A percentile compares a stretch with the other conserved stretches of the same genome.
Evolutionary conservation across 2,113 vertebrate species (phyloP).

Genomic region (Octodon degus): DNA sequence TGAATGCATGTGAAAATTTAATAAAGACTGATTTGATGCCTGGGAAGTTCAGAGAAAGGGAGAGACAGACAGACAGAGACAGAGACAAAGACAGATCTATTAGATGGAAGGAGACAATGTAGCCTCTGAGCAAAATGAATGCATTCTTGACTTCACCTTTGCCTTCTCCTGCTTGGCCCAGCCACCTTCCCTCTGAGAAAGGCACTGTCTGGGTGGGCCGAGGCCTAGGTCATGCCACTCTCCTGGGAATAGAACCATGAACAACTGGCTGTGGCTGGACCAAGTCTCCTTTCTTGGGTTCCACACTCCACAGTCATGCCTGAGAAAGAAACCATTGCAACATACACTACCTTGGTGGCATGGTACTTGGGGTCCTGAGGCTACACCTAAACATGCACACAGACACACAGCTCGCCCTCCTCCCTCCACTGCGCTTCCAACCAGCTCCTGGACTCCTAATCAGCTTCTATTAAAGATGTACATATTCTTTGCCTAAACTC

Average conservation of each 20-base stretch:
- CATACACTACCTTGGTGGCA: not conserved
- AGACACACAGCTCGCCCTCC: not conserved
- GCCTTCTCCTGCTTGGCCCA: not conserved
- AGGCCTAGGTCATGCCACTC: not conserved
- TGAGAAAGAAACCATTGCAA: not conserved
- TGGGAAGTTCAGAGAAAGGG: conserved; percentile 59
- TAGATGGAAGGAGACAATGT: conserved; percentile 29
- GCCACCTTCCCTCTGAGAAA: conserved; percentile 4
- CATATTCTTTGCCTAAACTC: not conserved
- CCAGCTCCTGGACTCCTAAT: not conserved
- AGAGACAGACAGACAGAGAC: conserved; percentile 59
- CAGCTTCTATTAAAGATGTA: not conserved
- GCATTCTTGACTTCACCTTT: not conserved
- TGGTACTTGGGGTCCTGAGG: not conserved
- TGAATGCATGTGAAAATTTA: conserved; percentile 78
- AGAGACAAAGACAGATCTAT: conserved; percentile 57
- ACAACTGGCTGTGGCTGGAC: not conserved
- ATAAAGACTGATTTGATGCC: conserved; percentile 74
- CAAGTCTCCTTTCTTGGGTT: not conserved
- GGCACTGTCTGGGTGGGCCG: not conserved
- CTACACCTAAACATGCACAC: not conserved
- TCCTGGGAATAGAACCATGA: not conserved
- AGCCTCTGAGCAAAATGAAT: not conserved
- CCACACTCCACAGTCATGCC: not conserved
- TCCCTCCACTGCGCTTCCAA: not conserved